These are phyloP conservation scores for Sphenopsis melanotis DNA, from an alignment of 2,797 vertebrate species.

Conservation along the genomic window DNA sequence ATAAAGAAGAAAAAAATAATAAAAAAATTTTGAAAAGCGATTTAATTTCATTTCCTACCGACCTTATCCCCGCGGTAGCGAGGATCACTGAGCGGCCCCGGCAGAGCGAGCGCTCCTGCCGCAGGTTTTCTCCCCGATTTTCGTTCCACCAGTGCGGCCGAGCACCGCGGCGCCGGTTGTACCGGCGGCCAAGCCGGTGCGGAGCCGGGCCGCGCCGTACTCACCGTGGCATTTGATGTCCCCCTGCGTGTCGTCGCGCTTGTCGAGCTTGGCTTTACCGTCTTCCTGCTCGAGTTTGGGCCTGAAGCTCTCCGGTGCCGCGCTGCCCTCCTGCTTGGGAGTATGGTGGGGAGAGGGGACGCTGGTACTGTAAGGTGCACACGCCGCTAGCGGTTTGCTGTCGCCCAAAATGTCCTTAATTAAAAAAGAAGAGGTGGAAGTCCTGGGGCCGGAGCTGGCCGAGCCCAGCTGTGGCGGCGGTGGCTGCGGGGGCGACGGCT, in stretches of 20 bases:
- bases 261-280: constrained; percentile 87
- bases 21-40: accelerated
- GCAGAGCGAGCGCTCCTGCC: not conserved
- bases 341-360: constrained; percentile 89
- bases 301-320: constrained; percentile 87
- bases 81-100: not conserved
- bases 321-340: constrained; percentile 88
- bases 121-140: not conserved
- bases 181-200: not conserved
- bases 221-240: constrained; percentile 96
- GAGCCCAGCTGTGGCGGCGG: constrained; percentile 78
- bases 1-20: accelerated
- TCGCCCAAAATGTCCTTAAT: constrained; percentile 99
- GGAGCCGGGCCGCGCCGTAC: constrained; percentile 39
- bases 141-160: not conserved
- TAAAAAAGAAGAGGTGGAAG: constrained; percentile 95
- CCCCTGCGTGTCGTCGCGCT: constrained; percentile 87
- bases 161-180: not conserved
- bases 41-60: not conserved
- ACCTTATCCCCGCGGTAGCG: not conserved
- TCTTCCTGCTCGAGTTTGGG: constrained; percentile 95
- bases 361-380: constrained; percentile 97
- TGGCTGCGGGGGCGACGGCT: constrained; percentile 62
- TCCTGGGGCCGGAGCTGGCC: constrained; percentile 87
- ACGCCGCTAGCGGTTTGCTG: constrained; percentile 96